Evolutionary conservation across 1,140 invertebrate species (phyloP), one percentile per base, ranked within the genome.

Genomic region (Melitaea cinxia): DNA sequence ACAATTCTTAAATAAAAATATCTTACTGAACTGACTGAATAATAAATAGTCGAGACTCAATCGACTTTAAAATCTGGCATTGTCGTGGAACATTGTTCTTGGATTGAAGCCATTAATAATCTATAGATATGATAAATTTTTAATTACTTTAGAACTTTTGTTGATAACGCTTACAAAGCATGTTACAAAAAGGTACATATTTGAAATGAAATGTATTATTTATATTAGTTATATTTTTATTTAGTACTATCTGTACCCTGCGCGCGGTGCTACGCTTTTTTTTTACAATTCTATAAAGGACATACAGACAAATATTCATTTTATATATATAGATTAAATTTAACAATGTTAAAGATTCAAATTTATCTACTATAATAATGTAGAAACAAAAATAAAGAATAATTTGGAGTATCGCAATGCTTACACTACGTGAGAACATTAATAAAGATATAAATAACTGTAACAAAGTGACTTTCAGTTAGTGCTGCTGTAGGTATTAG

Each of bases 1-100:
- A 55, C 33, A 68, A 37, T 33, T 62, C 33, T 15, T 53, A 28
- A 53, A 68, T 68, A 63, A 68, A 68, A 68, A 68, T 68, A 68
- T 58, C 54, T 62, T 33, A n/a, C 37, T 53, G 24, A 58, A 62
- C 50, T 15, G 54, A 52, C 65, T 42, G 45, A 62, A 57, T 63
- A 61, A 68, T 62, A 61, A 56, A 56, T 62, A 57, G 58, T 42
- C 53, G 52, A 49, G 33, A 35, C 65, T 61, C 58, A 49, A 68
- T 68, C 53, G 59, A 24, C 52, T 49, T 49, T 57, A 47, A 57
- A 64, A 54, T 56, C 54, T 64, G 60, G 60, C 55, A 62, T 57
- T 68, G 58, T 68, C 56, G 55, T 58, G 23, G 30, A 63, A 56
- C 56, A 68, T 58, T 68, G 47, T 33, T 55, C 54, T 69, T 69